Base-by-base conservation (phyloP, 2,797 vertebrate species). In the Todus mexicanus region DNA sequence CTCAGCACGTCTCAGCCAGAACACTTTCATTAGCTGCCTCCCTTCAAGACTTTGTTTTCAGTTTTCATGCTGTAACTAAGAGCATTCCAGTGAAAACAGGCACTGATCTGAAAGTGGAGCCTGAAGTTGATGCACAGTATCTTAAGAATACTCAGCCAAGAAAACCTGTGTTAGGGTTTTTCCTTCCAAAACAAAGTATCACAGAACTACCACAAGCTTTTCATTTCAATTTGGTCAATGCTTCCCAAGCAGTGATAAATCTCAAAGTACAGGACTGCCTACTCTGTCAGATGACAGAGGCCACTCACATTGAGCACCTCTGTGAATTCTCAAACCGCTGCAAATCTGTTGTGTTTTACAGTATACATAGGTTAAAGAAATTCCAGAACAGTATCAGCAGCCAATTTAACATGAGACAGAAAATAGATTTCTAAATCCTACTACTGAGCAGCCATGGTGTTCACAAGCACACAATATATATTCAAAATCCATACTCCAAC, bases 201-300 rank as follows among this genome's bases (percentile, higher is more conserved):
- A 21, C 7, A 65, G 8, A 78, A 27, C 19, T 19, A 5, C 21
- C 42, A 73, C n/a, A 48, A 42, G 26, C 6, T 77, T 82, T 68
- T 35, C 8, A 45, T 21, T 65, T 26, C 29, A 40, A 37, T 40
- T 59, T 48, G n/a, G 31, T 51, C 22, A 77, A n/a, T 20, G 37
- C 23, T 23, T 63, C 51, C 31, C 33, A 47, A 31, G 35, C 9
- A 66, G 31, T 16, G 45, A 78, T 12, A 87, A 84, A 60, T 2
- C 14, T 0, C 0, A 53, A 57, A 72, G 10, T 25, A 33, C 2
- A 3, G 16, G 59, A 25, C 20, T 82, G 63, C 57, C 27, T 15
- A 17, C 23, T 13, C 10, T 15, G 20, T 35, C 31, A 20, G 35
- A 40, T 14, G 22, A n/a, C 5, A 59, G 57, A 56, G 27, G 21